Conservation (phyloP, 2,888 invertebrate genomes). For the Phrixothrix hirtus region DNA sequence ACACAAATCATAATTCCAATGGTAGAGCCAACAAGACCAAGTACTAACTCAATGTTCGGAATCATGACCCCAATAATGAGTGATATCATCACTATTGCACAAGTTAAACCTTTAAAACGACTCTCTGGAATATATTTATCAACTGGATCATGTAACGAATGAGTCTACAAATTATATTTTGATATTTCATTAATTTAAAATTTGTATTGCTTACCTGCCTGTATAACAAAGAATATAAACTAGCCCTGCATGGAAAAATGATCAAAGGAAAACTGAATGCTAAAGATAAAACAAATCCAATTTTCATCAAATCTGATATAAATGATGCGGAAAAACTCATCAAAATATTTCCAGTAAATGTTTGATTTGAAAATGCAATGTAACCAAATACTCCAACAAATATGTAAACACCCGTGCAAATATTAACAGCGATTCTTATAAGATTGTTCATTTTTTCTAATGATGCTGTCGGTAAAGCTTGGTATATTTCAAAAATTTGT, state of each 20-base stretch:
- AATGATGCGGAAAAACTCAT: conserved; percentile 81
- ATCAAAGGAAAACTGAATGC: conserved; percentile 96
- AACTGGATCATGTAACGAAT: conserved; percentile 66
- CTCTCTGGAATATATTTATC: conserved; percentile 79
- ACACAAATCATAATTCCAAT: conserved; percentile 93
- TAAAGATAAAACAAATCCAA: conserved; percentile 92
- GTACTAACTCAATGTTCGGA: conserved; percentile 92
- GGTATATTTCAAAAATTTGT: conserved; percentile 91
- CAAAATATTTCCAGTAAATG: conserved; percentile 86
- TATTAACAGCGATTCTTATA: conserved; percentile 85
- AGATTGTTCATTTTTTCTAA: conserved; percentile 87
- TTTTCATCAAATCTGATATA: conserved; percentile 86
- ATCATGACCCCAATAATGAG: conserved; percentile 81
- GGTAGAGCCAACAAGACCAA: conserved; percentile 93
- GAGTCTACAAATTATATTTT: conserved; percentile 65
- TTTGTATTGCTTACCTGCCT: conserved; percentile 70
- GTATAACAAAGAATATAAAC: conserved; percentile 88
- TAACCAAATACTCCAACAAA: conserved; percentile 88
- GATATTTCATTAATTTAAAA: no score
- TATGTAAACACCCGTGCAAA: conserved; percentile 89
- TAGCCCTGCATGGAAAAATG: conserved; percentile 94
- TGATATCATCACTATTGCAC: conserved; percentile 74
- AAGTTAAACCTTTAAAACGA: conserved; percentile 82
- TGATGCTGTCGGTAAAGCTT: conserved; percentile 83
- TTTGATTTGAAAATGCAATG: conserved; percentile 79